Base-by-base conservation (phyloP, 2,888 invertebrate genomes). In the Empis stercorea region DNA sequence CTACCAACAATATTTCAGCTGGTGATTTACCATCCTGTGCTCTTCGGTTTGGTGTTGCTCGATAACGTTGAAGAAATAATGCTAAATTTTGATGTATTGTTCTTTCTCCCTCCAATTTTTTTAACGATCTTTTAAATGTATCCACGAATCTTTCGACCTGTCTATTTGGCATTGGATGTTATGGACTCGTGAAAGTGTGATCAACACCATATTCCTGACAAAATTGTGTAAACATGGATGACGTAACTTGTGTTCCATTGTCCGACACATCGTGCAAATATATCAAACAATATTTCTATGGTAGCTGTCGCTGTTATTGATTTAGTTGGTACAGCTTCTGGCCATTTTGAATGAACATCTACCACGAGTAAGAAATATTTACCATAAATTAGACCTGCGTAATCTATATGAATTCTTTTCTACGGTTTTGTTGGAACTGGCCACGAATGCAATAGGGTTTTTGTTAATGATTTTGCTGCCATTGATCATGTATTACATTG, bases 291-390 rank as follows among this genome's bases (percentile, higher is more conserved):
- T 36, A 52, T 49, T 13, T 51, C 44, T 10, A 56, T 46, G n/a
- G 50, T 54, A 36, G 43, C 45, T 10, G 44, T 39, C 7, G 51
- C 14, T 17, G 50, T 51, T 17, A 52, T 55, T 39, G 49, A 51
- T 43, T 51, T 54, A 32, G 57, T 56, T 44, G 48, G 43, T 48
- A 56, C 48, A 38, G 64, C 59, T 54, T 71, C 67, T 2, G 62
- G 57, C 66, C 66, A 71, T 49, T 70, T 71, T 0, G 66, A 65
- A 51, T 57, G 59, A 11, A 64, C 56, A 51, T 71, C 69, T 4
- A 64, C 59, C 20, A n/a, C n/a, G n/a, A n/a, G n/a, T n/a, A n/a
- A n/a, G n/a, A n/a, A n/a, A n/a, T n/a, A n/a, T n/a, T n/a, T n/a
- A n/a, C n/a, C 20, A 20, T 20, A 20, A 20, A 20, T 20, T 20